A percentile compares a stretch with the other conserved stretches of the same genome.
phyloP scores from a whole-genome alignment of 2,797 vertebrate genomes.

The Botia almorhae region DNA sequence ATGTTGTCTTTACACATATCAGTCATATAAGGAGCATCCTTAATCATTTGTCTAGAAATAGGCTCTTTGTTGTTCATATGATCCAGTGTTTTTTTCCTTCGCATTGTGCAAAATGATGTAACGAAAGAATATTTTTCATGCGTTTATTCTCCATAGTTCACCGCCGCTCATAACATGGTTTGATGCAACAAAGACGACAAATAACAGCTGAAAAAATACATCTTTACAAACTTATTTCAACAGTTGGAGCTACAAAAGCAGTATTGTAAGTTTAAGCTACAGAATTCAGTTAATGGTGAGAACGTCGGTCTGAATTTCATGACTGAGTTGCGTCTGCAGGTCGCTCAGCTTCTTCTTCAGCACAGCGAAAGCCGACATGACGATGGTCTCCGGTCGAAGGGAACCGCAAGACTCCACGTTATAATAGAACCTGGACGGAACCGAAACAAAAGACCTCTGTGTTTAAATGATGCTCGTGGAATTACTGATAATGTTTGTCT shows the following conservation, averaged over 20 bases:
- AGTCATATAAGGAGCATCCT: background rate
- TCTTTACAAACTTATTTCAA: background rate
- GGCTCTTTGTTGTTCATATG: constrained; percentile 39
- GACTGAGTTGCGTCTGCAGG: constrained; percentile 95
- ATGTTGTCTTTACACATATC: background rate
- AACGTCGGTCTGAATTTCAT: constrained; percentile 97
- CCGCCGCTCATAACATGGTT: background rate
- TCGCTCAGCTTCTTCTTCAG: constrained; percentile 98
- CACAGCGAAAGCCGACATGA: constrained; percentile 91
- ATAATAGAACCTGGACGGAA: constrained; percentile 88
- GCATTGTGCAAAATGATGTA: background rate
- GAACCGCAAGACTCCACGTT: constrained; percentile 97
- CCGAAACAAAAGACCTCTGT: background rate
- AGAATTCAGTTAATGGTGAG: constrained; percentile 92
- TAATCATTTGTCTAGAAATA: background rate
- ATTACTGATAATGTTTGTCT: background rate
- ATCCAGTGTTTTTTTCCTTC: too few relatives aligned
- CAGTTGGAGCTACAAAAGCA: background rate
- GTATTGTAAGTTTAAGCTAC: background rate
- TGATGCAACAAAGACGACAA: constrained; percentile 5
- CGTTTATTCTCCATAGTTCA: constrained; percentile 32
- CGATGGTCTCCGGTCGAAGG: constrained; percentile 93
- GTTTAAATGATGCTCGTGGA: background rate
- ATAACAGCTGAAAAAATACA: constrained; percentile 1
- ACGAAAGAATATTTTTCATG: background rate